These are phyloP conservation scores for Alexandromys fortis DNA, from an alignment of 2,113 vertebrate species.

Conservation along the genomic window DNA sequence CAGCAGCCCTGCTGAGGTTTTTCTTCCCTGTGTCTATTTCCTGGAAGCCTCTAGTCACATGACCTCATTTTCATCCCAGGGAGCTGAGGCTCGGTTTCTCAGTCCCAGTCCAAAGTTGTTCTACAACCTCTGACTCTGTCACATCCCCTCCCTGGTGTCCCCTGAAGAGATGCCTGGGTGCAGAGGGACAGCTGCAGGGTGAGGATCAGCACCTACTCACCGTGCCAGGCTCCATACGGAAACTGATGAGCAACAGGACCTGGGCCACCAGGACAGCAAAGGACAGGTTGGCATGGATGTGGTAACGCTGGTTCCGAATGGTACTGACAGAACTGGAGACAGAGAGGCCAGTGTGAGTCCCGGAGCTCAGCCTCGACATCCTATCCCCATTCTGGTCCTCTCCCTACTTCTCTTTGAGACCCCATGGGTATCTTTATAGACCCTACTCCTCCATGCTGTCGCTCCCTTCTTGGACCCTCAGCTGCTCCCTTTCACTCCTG, in stretches of 20 bases:
- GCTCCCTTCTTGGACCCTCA: not conserved
- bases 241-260: constrained; percentile 94
- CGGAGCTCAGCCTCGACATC: fast-evolving
- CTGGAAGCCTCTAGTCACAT: fast-evolving
- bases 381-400: too few species aligned
- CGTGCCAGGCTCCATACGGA: constrained; percentile 90
- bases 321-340: constrained; percentile 61
- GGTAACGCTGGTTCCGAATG: constrained; percentile 95
- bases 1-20: fast-evolving
- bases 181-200: not conserved
- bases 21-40: fast-evolving
- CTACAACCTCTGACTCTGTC: fast-evolving
- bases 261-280: constrained; percentile 95
- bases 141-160: fast-evolving
- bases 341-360: not conserved
- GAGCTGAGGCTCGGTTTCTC: not conserved
- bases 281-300: constrained; percentile 97
- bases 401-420: not conserved
- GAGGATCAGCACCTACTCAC: constrained; percentile 80
- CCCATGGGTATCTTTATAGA: not conserved
- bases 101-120: fast-evolving
- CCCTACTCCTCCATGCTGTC: too few species aligned
- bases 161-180: not conserved
- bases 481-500: not conserved
- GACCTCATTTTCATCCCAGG: not conserved